These are phyloP conservation scores for Scelioninae gen. 2 DNA, from an alignment of 2,888 invertebrate genomes.

Conservation along the genomic window DNA sequence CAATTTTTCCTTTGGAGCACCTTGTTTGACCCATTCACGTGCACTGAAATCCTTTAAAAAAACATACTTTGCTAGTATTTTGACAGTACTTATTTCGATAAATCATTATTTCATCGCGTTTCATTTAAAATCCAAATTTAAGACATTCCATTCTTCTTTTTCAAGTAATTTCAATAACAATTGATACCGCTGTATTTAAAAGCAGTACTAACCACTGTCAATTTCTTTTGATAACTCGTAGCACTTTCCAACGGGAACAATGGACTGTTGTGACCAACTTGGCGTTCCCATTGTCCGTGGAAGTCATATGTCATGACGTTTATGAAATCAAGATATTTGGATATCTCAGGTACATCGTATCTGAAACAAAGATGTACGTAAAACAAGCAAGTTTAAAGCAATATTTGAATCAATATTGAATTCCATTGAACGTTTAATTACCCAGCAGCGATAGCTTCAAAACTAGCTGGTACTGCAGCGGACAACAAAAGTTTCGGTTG, in stretches of 20 bases:
- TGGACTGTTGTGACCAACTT: slow-evolving; percentile 95
- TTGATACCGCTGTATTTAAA: too few species aligned
- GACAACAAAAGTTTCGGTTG: slow-evolving; percentile 86
- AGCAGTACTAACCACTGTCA: slow-evolving; percentile 85
- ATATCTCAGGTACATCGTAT: slow-evolving; percentile 94
- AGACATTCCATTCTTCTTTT: too few species aligned
- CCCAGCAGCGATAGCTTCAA: slow-evolving; percentile 95
- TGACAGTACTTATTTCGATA: too few species aligned
- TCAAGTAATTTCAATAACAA: too few species aligned
- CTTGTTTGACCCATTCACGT: slow-evolving; percentile 94
- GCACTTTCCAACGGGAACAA: slow-evolving; percentile 92
- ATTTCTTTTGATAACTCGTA: slow-evolving; percentile 93
- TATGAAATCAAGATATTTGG: slow-evolving; percentile 94
- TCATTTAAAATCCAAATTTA: too few species aligned
- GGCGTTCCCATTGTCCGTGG: slow-evolving; percentile 95
- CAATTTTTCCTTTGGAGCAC: slow-evolving; percentile 94
- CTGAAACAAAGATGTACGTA: slow-evolving; percentile 65
- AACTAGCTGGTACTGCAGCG: slow-evolving; percentile 94
- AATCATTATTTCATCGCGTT: too few species aligned
- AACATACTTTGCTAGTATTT: too few species aligned
- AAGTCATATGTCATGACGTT: slow-evolving; percentile 98
- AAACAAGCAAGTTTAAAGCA: too few species aligned
- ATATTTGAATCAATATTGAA: background rate
- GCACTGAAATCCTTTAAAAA: slow-evolving; percentile 91
- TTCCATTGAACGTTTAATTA: slow-evolving; percentile 64